Percentiles rank a stretch among this genome's conserved stretches.
Evolutionary conservation across 2,113 vertebrate genomes (phyloP).

Genomic region (Neodon shergylaensis): DNA sequence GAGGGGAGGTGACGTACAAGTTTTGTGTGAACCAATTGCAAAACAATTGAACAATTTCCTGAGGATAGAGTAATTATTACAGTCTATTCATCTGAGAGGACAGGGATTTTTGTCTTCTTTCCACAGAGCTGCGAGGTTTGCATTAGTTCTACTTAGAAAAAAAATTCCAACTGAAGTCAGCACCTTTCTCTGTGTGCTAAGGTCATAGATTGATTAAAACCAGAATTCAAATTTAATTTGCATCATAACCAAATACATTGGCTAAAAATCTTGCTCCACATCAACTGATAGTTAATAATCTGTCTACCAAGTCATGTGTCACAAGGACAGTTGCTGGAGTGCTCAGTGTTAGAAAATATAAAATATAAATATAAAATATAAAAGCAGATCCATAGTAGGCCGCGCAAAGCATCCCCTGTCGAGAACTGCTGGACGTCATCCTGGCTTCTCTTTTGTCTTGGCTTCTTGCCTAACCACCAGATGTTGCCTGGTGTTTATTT

Average conservation of each 20-base stretch:
- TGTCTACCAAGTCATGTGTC: background rate
- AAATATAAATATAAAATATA: no score
- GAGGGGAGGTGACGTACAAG: background rate
- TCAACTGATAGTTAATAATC: background rate
- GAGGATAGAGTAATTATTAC: background rate
- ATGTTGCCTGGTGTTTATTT: background rate
- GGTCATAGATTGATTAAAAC: slow-evolving; percentile 27
- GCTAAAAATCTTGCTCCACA: slow-evolving; percentile 3
- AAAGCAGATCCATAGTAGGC: background rate
- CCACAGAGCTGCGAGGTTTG: background rate
- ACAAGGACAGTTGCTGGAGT: background rate
- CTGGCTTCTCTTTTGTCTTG: background rate
- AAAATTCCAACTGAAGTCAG: background rate
- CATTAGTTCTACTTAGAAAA: background rate
- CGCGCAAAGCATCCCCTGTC: background rate
- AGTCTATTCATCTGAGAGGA: background rate
- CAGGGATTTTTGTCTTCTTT: background rate
- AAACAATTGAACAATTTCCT: background rate
- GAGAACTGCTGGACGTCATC: background rate
- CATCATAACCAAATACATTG: slow-evolving; percentile 17
- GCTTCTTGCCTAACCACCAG: background rate
- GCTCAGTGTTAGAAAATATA: background rate
- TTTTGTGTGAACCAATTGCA: background rate
- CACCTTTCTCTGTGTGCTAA: background rate
- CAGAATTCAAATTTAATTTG: slow-evolving; percentile 39